Evolutionary conservation across 2,113 vertebrate species (phyloP).

Genomic region (Megaceryle torquata): DNA sequence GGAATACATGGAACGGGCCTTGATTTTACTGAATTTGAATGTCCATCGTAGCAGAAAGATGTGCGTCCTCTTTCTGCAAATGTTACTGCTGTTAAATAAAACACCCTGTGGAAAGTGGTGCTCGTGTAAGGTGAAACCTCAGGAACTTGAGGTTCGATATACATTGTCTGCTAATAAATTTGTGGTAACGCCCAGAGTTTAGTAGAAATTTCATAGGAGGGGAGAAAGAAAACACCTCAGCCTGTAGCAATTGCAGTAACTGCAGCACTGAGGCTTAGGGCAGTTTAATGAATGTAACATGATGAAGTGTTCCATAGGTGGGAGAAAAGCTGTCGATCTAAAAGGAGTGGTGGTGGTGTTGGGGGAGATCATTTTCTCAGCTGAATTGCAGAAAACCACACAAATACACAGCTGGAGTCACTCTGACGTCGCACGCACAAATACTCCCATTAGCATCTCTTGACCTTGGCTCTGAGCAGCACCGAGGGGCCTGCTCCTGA

Average conservation of each 20-base stretch:
- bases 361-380: background rate
- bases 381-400: background rate
- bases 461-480: fast-evolving
- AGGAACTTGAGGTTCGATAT: background rate
- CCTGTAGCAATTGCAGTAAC: background rate
- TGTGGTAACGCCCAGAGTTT: background rate
- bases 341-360: background rate
- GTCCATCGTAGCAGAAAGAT: background rate
- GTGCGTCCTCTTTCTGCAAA: background rate
- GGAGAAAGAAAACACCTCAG: background rate
- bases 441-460: fast-evolving
- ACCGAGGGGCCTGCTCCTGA: fast-evolving
- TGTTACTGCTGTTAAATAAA: background rate
- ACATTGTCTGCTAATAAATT: background rate
- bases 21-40: background rate
- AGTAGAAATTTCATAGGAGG: background rate
- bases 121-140: background rate
- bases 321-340: background rate
- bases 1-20: background rate
- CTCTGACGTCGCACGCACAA: fast-evolving
- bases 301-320: background rate
- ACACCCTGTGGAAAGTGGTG: background rate
- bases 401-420: too few species aligned
- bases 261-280: background rate
- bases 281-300: background rate